These are phyloP conservation scores for Lynx canadensis DNA, from an alignment of 2,113 vertebrate genomes.

Conservation along the genomic window DNA sequence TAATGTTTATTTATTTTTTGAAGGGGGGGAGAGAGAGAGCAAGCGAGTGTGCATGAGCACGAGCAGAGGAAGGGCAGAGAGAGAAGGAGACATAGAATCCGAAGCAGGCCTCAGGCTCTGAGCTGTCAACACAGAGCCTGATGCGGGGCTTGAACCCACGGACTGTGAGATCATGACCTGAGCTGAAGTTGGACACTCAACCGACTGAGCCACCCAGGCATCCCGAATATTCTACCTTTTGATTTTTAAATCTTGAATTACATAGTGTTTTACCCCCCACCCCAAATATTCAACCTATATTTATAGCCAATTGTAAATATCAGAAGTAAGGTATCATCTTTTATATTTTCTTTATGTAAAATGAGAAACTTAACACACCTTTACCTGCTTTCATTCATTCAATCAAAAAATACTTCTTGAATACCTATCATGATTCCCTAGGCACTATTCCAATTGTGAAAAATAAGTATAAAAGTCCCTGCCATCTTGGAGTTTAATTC, in stretches of 20 bases:
- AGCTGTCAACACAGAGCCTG: too few species aligned
- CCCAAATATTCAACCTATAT: neutral
- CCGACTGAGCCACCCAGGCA: too few species aligned
- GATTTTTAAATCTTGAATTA: neutral
- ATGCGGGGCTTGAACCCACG: too few species aligned
- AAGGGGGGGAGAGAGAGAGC: too few species aligned
- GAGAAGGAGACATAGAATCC: too few species aligned
- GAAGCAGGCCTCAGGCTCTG: too few species aligned
- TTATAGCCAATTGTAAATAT: neutral
- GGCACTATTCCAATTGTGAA: neutral
- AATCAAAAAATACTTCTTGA: neutral
- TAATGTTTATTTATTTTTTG: too few species aligned
- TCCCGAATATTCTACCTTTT: neutral
- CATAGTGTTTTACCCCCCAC: neutral
- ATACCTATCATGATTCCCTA: neutral
- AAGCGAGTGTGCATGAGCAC: too few species aligned
- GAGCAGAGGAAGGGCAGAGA: too few species aligned
- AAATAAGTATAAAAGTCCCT: neutral
- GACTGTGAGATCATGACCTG: too few species aligned
- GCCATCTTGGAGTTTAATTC: neutral
- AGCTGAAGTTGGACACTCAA: too few species aligned
- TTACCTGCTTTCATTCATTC: neutral
- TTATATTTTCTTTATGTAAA: neutral
- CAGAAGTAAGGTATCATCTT: neutral
- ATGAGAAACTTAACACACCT: neutral